These are phyloP conservation scores for Plebejus anna DNA, from an alignment of 2,888 invertebrate species.

Conservation along the genomic window DNA sequence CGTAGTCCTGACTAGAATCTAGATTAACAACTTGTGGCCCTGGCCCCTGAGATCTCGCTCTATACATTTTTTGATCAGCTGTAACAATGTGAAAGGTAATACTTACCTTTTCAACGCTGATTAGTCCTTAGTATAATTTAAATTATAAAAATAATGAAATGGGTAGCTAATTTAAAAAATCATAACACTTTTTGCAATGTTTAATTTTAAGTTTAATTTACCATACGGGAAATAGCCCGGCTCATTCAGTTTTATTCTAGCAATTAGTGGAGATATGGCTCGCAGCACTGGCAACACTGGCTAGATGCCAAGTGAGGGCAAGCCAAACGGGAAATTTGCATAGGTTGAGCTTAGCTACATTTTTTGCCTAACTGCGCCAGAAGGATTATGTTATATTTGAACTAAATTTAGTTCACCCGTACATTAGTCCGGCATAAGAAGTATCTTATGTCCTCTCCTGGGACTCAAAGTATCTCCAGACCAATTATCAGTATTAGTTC, in stretches of 20 bases:
- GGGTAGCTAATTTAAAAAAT: background rate
- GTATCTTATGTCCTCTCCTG: no score
- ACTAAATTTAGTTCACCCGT: no score
- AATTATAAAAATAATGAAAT: background rate
- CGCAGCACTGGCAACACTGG: background rate
- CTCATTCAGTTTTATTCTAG: background rate
- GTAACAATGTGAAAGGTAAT: no score
- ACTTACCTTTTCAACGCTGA: no score
- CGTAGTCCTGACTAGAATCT: no score
- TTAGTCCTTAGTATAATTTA: no score
- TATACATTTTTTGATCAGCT: no score
- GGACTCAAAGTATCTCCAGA: no score
- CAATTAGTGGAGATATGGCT: background rate
- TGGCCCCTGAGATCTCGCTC: no score
- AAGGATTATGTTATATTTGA: background rate
- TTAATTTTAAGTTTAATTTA: constrained; percentile 1
- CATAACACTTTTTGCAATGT: background rate
- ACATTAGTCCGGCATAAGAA: no score
- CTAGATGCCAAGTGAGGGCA: background rate
- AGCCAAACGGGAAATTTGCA: constrained; percentile 6
- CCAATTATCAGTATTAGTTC: no score
- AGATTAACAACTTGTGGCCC: no score
- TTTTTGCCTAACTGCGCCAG: background rate
- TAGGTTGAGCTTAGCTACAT: background rate
- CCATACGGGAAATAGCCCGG: background rate